Percentiles rank a stretch among this genome's conserved stretches.
Conservation (phyloP, 2,888 invertebrate species). For the Halictus ligatus region DNA sequence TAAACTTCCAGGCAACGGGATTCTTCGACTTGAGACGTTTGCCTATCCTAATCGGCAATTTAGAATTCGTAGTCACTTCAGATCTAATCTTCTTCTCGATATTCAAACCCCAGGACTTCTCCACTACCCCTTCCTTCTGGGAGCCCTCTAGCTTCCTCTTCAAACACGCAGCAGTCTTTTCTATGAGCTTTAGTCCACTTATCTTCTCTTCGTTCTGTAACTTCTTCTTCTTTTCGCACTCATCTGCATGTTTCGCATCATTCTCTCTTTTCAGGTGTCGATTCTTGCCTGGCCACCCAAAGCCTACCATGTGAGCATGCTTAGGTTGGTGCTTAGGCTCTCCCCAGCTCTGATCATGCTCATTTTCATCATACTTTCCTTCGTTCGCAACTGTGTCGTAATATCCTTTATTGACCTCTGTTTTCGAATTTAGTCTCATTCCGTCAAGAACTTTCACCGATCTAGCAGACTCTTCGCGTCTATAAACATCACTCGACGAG, state of each 20-base stretch:
- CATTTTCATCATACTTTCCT: no score
- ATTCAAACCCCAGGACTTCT: not conserved
- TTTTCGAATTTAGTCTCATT: not conserved
- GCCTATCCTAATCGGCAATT: conserved; percentile 51
- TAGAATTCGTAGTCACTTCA: conserved; percentile 18
- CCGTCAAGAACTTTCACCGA: not conserved
- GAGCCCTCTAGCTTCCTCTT: conserved; percentile 39
- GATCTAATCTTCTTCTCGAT: conserved; percentile 25
- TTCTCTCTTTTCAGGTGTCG: conserved; percentile 8
- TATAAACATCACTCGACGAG: not conserved
- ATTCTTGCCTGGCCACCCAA: conserved; percentile 1
- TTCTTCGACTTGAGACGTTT: conserved; percentile 37
- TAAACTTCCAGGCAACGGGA: not conserved
- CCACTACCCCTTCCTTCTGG: not conserved
- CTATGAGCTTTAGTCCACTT: not conserved
- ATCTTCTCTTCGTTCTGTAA: not conserved
- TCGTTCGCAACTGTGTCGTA: not conserved
- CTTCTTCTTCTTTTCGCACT: conserved; percentile 22
- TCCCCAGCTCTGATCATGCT: not conserved
- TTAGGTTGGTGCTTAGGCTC: not conserved
- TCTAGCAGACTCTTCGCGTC: not conserved
- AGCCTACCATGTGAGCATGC: not conserved
- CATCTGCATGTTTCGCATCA: not conserved
- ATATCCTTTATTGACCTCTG: not conserved
- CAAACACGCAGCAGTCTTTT: conserved; percentile 28